Conservation (phyloP, 2,888 invertebrate genomes). For the Netelia inedita region DNA sequence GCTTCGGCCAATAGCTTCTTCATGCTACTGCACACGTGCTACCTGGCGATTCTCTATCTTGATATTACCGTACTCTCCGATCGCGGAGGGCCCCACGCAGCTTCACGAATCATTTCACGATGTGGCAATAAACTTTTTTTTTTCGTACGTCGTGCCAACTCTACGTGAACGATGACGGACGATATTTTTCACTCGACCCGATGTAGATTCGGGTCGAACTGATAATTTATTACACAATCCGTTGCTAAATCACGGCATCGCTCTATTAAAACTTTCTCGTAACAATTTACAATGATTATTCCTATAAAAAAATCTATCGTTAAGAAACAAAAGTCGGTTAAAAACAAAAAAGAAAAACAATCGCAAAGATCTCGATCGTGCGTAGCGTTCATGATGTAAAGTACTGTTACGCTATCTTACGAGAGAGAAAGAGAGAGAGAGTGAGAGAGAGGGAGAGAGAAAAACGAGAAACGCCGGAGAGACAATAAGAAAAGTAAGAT, state of each 20-base stretch:
- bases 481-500: conserved; percentile 43
- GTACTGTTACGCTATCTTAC: conserved; percentile 31
- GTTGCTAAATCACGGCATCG: too few species aligned
- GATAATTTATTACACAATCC: background rate
- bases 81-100: conserved; percentile 55
- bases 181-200: conserved; percentile 38
- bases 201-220: background rate
- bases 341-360: background rate
- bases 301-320: background rate
- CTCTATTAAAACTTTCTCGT: too few species aligned
- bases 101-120: conserved; percentile 50
- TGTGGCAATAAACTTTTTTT: conserved; percentile 20
- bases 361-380: conserved; percentile 33
- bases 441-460: conserved; percentile 12
- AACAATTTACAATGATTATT: background rate
- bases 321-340: conserved; percentile 6
- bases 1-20: conserved; percentile 37
- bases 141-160: background rate
- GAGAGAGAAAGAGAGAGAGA: conserved; percentile 15
- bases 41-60: conserved; percentile 65
- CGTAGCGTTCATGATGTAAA: conserved; percentile 5
- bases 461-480: conserved; percentile 13
- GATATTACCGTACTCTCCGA: conserved; percentile 47
- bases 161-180: conserved; percentile 54
- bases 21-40: conserved; percentile 65